A percentile compares a stretch with the other conserved stretches of the same genome.
Evolutionary conservation across 23 tunicate genomes (phyloP).

Genomic region (Trididemnum miniatum): DNA sequence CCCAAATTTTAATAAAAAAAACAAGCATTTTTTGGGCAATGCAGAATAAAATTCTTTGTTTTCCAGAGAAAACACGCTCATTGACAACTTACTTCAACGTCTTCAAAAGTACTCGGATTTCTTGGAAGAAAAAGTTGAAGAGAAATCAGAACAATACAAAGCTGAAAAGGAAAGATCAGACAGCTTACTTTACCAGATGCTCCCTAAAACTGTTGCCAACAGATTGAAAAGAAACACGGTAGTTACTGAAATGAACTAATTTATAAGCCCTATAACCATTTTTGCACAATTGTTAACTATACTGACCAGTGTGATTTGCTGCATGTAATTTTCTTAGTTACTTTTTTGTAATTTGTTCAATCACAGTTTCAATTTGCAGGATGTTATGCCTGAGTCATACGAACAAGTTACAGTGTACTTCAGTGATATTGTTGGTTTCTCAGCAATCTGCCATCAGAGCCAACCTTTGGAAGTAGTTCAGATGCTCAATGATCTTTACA

Average conservation of each 20-base stretch:
- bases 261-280: too few relatives aligned
- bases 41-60: too few relatives aligned
- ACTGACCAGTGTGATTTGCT: too few relatives aligned
- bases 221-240: slow-evolving; percentile 65
- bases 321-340: neutral
- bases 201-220: slow-evolving; percentile 79
- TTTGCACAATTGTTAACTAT: too few relatives aligned
- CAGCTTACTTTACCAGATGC: slow-evolving; percentile 85
- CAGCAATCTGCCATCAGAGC: slow-evolving; percentile 76
- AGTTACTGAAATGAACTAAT: neutral
- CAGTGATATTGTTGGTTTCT: slow-evolving; percentile 93
- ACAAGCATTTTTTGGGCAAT: too few relatives aligned
- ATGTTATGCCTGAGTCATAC: slow-evolving; percentile 62
- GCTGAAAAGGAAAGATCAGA: slow-evolving; percentile 91
- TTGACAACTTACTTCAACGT: slow-evolving; percentile 62
- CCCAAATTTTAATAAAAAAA: too few relatives aligned
- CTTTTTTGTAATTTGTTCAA: neutral
- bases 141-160: slow-evolving; percentile 60
- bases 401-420: slow-evolving; percentile 84
- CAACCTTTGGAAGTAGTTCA: slow-evolving; percentile 70
- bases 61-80: slow-evolving; percentile 52
- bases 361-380: slow-evolving; percentile 37
- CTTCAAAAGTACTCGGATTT: slow-evolving; percentile 66
- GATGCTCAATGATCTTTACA: slow-evolving; percentile 86
- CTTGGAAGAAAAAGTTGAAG: slow-evolving; percentile 78